Base-by-base conservation (phyloP, 1,140 invertebrate genomes). In the Yoshiicerus persimilis region DNA sequence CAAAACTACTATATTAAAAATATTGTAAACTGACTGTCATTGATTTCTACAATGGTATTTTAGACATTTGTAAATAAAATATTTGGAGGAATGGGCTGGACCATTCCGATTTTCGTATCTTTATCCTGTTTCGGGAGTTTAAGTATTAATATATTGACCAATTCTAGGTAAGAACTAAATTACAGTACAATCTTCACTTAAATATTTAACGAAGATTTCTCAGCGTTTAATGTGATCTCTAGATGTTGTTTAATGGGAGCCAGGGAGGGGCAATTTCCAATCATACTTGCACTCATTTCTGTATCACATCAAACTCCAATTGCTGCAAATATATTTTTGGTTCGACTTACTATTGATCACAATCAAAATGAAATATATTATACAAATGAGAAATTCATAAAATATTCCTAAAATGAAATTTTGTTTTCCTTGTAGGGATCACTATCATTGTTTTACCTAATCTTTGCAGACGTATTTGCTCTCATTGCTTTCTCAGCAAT, bases 401-500 rank as follows among this genome's bases (percentile, higher is more conserved):
- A n/a, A n/a, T n/a, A n/a, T n/a, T n/a, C 5, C 25, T 27, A 70
- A 70, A 27, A 70, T 20, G 23, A 2, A 70, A 70, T 27, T 32
- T 70, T 6, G 20, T 38, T 84, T 75, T 87, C 83, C 86, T 91
- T 92, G 84, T 91, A 94, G 92, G 93, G 93, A 64, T 25, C 93
- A 16, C 91, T 98, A 87, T 98, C 97, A 3, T 92, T 98, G 80
- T 91, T 96, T 27, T 98, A 98, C 95, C 93, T 99, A 88, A 95
- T 95, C 88, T 96, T 96, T 27, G 95, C 95, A 91, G 96, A 99
- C 92, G 95, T 98, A 20, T 97, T 97, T 92, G 94, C 95, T 4
- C 94, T 99, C 25, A 98, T 99, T 87, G 97, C 98, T 92, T 99
- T 98, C 92, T 96, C 97, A 36, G 96, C 96, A 86, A 98, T 98